Evolutionary conservation across 2,113 vertebrate species (phyloP), one percentile per base, ranked within the genome.

Genomic region (Apus apus): DNA sequence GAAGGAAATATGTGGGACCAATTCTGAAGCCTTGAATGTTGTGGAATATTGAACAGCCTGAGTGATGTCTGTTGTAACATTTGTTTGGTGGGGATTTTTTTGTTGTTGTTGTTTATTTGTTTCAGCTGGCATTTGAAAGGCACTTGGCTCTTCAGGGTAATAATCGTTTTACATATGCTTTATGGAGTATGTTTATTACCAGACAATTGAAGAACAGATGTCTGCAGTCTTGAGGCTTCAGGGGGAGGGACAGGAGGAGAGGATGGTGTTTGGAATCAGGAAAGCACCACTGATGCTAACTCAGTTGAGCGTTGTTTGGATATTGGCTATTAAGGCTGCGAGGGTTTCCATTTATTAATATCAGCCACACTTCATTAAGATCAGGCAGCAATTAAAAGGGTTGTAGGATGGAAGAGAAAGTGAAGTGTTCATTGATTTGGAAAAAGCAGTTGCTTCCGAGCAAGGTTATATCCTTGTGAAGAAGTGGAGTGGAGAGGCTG

Each of bases 161-260:
- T 96, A 90, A 97, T 93, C 54, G 75, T 90, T 95, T 87, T 95
- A 92, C 95, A 95, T 97, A 97, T 96, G 96, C 89, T 97, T 96
- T 91, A 71, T 95, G 27, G 96, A 96, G 90, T 87, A 51, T 92
- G 57, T 97, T 97, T 97, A 95, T 96, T 97, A 90, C 36, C 75
- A 97, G 95, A 95, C 68, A 94, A 77, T 91, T 89, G 92, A 91
- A 72, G 92, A 97, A 56, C 93, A 96, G 97, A 96, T 98, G 96
- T 97, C 96, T 96, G 46, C 87, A 95, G 84, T 96, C 88, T 96
- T 81, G 45, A 51, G 91, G 82, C 83, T 87, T 48, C 13, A 66
- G 45, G 80, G 83, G 72, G 62, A 84, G 84, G 91, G 64, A 54
- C 36, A 62, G 50, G 56, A 79, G 68, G 71, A 56, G 68, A 76